Base-by-base conservation (phyloP, 2,797 vertebrate species). In the Florisuga fusca region DNA sequence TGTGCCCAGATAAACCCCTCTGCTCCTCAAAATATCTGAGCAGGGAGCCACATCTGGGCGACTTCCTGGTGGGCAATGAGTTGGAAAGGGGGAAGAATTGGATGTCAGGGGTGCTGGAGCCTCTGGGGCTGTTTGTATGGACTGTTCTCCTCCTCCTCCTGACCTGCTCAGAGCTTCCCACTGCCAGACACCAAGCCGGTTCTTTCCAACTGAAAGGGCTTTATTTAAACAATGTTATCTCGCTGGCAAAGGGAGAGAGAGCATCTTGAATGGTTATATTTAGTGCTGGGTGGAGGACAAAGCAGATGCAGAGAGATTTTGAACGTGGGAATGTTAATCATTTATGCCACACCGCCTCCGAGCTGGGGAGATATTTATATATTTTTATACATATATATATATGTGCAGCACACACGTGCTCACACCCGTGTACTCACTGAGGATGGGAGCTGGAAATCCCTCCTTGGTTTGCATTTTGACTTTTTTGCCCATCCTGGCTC, bases 201-300 rank as follows among this genome's bases (percentile, higher is more conserved):
- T 85, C 89, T 96, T 97, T 90, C 87, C 91, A 95, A 94, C 93
- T 63, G 94, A 84, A 97, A 97, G 89, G 79, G 87, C 75, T 97
- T 46, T 96, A 78, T 91, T 96, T 95, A 93, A 93, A 96, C 88
- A 95, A 84, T 43, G 62, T 82, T 92, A 66, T 90, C 96, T 96
- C 78, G 36, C 80, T 80, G 8, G 14, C 17, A 72, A 91, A 92
- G 82, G 86, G 51, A 90, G 82, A 90, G 82, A 48, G 82, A 93
- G 78, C 82, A 57, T 90, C 53, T 84, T 90, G 55, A 41, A 66
- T 10, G 33, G 82, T 78, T 96, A 73, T 95, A 90, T 93, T 94
- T 94, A 93, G 95, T 89, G 67, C 27, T 0, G 5, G 10, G 12
- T 57, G 74, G 33, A 79, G 94, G 84, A 91, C 73, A 78, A 66